These are phyloP conservation scores for Pristionchus maxplancki DNA, from an alignment of 2,888 invertebrate species.

Conservation along the genomic window DNA sequence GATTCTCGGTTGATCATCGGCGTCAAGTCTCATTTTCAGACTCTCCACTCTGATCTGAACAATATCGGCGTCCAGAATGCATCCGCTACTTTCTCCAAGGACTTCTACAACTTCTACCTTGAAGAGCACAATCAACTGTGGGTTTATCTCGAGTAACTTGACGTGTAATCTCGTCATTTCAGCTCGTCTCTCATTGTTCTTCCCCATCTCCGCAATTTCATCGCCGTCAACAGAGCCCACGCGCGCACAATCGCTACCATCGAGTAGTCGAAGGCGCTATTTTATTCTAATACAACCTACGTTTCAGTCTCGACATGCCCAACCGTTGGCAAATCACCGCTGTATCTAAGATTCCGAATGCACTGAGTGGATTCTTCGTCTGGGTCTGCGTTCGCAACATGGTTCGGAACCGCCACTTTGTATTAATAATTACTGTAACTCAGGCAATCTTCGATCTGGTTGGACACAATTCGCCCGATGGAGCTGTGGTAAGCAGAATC, in stretches of 20 bases:
- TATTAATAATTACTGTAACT: too few relatives aligned
- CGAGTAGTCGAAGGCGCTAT: too few relatives aligned
- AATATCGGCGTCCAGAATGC: neutral
- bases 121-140: neutral
- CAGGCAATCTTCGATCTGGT: neutral
- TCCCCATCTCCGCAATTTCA: neutral
- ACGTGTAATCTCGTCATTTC: neutral
- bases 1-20: too few relatives aligned
- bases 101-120: neutral
- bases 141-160: too few relatives aligned
- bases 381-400: neutral
- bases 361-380: neutral
- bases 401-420: too few relatives aligned
- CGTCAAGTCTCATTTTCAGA: neutral
- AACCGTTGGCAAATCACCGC: neutral
- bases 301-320: neutral
- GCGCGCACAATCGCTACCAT: neutral
- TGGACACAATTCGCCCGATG: neutral
- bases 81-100: neutral
- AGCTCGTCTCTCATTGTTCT: neutral
- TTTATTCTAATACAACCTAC: too few relatives aligned
- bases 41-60: neutral
- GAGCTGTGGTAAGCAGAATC: neutral
- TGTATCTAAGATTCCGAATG: neutral
- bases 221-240: neutral